These are phyloP conservation scores for Oophaga pumilio DNA, from an alignment of 2,113 vertebrate species.

Conservation along the genomic window DNA sequence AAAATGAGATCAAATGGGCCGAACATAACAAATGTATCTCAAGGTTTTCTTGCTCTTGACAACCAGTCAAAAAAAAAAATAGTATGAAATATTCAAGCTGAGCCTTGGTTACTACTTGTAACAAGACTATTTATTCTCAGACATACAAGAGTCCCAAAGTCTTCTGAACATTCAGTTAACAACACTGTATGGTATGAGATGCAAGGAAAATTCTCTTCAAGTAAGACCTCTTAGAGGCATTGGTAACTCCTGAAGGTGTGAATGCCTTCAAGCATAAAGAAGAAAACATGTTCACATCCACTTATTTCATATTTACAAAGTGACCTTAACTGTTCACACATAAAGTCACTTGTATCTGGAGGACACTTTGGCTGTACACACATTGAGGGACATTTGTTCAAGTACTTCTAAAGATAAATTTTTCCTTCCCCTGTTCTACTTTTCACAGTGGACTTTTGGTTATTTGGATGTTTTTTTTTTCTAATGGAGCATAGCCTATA, in stretches of 20 bases:
- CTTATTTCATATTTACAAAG: slow-evolving; percentile 41
- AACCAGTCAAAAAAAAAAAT: background rate
- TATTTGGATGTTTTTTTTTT: too few relatives aligned
- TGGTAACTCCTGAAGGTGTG: background rate
- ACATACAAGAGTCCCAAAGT: background rate
- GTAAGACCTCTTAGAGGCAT: background rate
- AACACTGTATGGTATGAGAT: background rate
- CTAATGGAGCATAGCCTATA: background rate
- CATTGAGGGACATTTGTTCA: slow-evolving; percentile 2
- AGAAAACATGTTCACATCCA: slow-evolving; percentile 23
- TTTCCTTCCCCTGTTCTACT: background rate
- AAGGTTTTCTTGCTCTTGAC: background rate
- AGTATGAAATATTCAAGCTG: background rate
- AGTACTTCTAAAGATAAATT: background rate
- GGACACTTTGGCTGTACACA: background rate
- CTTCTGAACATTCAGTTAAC: background rate
- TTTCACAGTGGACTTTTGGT: background rate
- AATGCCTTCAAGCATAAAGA: slow-evolving; percentile 7
- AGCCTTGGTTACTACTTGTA: background rate
- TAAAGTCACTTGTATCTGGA: slow-evolving; percentile 2
- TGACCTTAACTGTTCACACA: slow-evolving; percentile 29
- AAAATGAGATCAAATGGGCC: background rate
- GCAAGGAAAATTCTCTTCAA: background rate
- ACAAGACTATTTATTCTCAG: background rate
- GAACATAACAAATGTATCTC: background rate